Evolutionary conservation across 2,888 invertebrate genomes (phyloP).

Genomic region (Caenorhabditis doughertyi): DNA sequence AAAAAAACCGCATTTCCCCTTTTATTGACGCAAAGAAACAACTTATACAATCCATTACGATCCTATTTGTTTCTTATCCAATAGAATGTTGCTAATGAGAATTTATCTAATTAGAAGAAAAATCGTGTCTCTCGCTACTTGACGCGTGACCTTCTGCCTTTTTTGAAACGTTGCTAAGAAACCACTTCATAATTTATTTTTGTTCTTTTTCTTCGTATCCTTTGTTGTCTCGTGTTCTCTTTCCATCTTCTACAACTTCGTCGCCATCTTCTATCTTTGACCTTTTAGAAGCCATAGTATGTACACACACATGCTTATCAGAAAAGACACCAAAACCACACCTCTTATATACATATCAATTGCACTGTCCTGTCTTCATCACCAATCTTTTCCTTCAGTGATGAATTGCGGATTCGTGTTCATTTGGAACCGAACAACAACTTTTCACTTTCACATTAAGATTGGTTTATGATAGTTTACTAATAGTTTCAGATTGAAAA

Average conservation of each 20-base stretch:
- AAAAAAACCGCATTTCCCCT: too few species aligned
- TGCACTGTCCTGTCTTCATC: conserved; percentile 5
- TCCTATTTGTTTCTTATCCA: too few species aligned
- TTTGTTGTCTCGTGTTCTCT: neutral
- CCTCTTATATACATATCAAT: conserved; percentile 25
- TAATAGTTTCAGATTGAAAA: conserved; percentile 6
- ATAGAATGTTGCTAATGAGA: neutral
- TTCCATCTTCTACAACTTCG: neutral
- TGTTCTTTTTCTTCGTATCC: conserved; percentile 1
- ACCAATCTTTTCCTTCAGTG: neutral
- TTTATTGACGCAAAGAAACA: too few species aligned
- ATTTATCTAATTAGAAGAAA: conserved; percentile 28
- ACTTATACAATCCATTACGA: too few species aligned
- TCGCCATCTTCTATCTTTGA: conserved; percentile 36
- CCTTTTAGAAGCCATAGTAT: conserved; percentile 47
- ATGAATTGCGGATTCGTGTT: neutral
- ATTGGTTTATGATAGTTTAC: conserved; percentile 7
- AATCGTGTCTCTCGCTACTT: neutral
- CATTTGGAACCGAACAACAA: neutral
- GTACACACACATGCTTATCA: conserved; percentile 39
- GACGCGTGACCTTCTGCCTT: conserved; percentile 1
- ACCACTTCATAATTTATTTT: conserved; percentile 7
- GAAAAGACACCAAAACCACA: conserved; percentile 18
- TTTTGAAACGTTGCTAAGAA: conserved; percentile 37
- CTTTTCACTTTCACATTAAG: conserved; percentile 20